Base-by-base conservation (phyloP, 2,113 vertebrate genomes). In the Catharus minimus region DNA sequence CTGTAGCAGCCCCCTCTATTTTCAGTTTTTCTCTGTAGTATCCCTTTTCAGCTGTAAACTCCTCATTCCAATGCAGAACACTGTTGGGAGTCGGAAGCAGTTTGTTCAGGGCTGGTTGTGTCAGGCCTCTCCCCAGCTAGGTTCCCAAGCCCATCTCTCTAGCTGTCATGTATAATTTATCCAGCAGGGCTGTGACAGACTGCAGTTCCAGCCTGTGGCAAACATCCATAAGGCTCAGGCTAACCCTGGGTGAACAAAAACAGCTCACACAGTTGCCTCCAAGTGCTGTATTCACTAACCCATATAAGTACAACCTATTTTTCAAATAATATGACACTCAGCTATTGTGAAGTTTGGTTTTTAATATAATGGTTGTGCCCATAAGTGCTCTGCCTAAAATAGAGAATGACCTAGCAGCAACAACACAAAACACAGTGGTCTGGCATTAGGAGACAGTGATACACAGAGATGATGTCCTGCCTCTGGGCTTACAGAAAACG, bases 401-500 rank as follows among this genome's bases (percentile, higher is more conserved):
- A 88, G 55, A 84, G 69, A 78, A 61, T 39, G 58, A 69, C 23
- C 65, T 44, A 50, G 80, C 43, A 87, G 75, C 26, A 43, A 7
- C 47, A 72, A 5, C 28, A 64, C 41, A 68, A 88, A 87, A 69
- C 67, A 32, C 22, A 41, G 17, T 4, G 36, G 15, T 66, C 30
- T 85, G 56, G 46, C 26, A 55, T 74, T 65, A 73, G 33, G 62
- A 4, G 2, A 67, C 33, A 88, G 10, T 7, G 52, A 55, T n/a
- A 30, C 4, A 9, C 5, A 39, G 39, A 77, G 69, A 87, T 13
- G 39, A 67, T 84, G 46, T 30, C 38, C 33, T 89, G 82, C 82
- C 79, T 74, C 56, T 77, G 56, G 79, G n/a, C 30, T 92, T 87
- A 69, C 47, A 82, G 79, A 73, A 87, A 94, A 62, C 55, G 56